phyloP scores from a whole-genome alignment of 1,140 invertebrate genomes.

The Temnothorax nylanderi region DNA sequence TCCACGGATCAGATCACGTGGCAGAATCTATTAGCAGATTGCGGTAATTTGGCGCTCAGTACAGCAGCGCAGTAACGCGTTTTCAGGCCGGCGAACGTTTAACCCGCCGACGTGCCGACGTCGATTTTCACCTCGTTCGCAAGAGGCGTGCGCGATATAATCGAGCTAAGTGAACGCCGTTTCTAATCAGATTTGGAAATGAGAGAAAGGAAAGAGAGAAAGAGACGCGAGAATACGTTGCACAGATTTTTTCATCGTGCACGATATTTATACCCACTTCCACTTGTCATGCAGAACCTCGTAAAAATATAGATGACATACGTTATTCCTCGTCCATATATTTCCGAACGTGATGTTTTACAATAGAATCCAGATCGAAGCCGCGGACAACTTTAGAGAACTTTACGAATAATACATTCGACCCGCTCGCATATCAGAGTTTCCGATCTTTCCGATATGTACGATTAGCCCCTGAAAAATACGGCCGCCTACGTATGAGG shows the following conservation, averaged over 20 bases:
- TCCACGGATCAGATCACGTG: conserved; percentile 48
- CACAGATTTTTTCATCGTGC: background rate
- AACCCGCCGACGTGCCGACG: background rate
- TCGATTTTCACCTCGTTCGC: background rate
- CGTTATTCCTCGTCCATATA: background rate
- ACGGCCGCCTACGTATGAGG: background rate
- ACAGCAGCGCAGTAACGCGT: background rate
- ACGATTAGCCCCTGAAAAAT: conserved; percentile 22
- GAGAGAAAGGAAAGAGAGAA: background rate
- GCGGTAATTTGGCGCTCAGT: conserved; percentile 31
- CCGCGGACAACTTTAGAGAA: conserved; percentile 12
- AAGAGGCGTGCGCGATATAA: background rate
- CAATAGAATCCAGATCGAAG: conserved; percentile 31
- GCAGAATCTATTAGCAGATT: conserved; percentile 59
- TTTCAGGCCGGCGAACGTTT: conserved; percentile 16
- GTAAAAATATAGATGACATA: background rate
- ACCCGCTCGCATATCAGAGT: background rate
- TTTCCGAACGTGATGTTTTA: background rate
- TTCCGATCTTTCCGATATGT: background rate
- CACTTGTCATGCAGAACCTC: background rate
- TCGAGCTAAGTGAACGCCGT: background rate
- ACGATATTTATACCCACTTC: conserved; percentile 22
- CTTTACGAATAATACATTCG: conserved; percentile 37
- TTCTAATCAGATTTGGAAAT: background rate
- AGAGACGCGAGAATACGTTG: background rate